Conservation (phyloP, 2,113 vertebrate species). For the Chaetodon auriga region DNA sequence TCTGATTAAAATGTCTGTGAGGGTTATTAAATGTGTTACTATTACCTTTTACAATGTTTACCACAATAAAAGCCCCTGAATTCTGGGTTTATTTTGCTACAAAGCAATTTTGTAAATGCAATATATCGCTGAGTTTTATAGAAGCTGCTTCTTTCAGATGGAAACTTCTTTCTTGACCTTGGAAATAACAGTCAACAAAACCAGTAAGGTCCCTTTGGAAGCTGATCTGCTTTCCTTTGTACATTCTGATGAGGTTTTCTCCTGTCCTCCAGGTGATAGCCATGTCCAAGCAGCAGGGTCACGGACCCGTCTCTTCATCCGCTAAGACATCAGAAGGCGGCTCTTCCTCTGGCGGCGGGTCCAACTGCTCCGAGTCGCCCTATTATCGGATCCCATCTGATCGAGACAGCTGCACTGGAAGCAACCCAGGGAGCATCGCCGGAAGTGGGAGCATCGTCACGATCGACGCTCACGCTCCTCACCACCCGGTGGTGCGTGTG, state of each 20-base stretch:
- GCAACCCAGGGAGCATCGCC: conserved; percentile 87
- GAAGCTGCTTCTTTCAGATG: not conserved
- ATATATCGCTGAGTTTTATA: not conserved
- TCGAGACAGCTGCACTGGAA: conserved; percentile 87
- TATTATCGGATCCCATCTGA: conserved; percentile 93
- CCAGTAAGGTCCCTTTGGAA: not conserved
- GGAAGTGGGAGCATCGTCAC: conserved; percentile 92
- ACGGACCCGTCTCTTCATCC: conserved; percentile 69
- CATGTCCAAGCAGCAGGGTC: conserved; percentile 92
- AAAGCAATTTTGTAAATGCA: not conserved
- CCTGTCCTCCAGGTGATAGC: conserved; percentile 88
- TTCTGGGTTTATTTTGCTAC: not conserved
- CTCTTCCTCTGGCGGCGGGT: conserved; percentile 87
- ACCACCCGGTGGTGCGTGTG: conserved; percentile 93
- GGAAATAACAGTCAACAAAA: not conserved
- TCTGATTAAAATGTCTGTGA: conserved; percentile 21
- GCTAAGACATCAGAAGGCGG: conserved; percentile 87
- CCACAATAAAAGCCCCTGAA: not conserved
- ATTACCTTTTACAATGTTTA: not conserved
- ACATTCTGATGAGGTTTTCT: conserved; percentile 5
- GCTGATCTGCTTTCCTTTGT: not conserved
- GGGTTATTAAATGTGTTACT: conserved; percentile 14
- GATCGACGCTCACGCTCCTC: conserved; percentile 93
- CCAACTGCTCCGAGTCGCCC: conserved; percentile 92
- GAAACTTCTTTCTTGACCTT: not conserved